phyloP scores from a whole-genome alignment of 2,113 vertebrate species.

The Chauna torquata region DNA sequence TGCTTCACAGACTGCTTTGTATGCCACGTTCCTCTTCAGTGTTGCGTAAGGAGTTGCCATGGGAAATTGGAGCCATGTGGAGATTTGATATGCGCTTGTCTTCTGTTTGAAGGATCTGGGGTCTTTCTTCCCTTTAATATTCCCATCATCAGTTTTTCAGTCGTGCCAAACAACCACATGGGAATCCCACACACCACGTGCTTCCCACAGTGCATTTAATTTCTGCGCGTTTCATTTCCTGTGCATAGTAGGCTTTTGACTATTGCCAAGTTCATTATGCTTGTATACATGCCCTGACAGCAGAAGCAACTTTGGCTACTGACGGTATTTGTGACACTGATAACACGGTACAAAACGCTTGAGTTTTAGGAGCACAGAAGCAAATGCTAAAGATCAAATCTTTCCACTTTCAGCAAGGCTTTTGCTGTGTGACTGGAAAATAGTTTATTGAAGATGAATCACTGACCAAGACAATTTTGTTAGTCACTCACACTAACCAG shows the following conservation, averaged over 20 bases:
- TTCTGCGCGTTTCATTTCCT: not conserved
- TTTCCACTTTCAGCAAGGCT: conserved; percentile 56
- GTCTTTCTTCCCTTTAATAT: not conserved
- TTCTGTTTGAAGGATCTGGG: not conserved
- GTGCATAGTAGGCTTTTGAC: not conserved
- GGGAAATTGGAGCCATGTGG: not conserved
- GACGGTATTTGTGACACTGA: conserved; percentile 20
- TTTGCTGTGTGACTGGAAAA: conserved; percentile 73
- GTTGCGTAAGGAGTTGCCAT: not conserved
- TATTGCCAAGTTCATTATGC: not conserved
- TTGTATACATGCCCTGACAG: not conserved
- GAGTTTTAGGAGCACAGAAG: conserved; percentile 10
- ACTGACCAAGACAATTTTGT: conserved; percentile 53
- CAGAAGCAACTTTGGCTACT: not conserved
- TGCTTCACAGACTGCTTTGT: not conserved
- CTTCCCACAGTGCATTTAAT: not conserved
- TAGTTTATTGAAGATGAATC: conserved; percentile 72
- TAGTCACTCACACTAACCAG: conserved; percentile 64
- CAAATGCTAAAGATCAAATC: conserved; percentile 43
- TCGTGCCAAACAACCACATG: not conserved
- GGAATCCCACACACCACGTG: not conserved
- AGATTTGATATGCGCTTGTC: not conserved
- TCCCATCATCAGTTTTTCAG: not conserved
- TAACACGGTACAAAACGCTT: not conserved
- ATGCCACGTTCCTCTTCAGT: not conserved